phyloP scores from a whole-genome alignment of 2,888 invertebrate genomes.

The Mycalesis mineus region DNA sequence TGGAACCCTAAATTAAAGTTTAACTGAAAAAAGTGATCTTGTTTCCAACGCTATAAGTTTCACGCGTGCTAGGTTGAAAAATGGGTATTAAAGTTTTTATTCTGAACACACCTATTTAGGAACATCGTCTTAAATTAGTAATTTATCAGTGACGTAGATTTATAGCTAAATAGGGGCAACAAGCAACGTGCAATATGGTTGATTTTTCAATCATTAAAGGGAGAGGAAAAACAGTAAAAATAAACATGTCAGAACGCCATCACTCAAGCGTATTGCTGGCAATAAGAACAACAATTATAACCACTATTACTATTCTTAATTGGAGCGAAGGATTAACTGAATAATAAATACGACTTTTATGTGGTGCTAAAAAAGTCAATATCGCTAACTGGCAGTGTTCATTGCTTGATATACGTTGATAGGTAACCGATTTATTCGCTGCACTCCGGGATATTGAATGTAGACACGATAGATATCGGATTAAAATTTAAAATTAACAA shows the following conservation, averaged over 20 bases:
- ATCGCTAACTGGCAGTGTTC: constrained; percentile 35
- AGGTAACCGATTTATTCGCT: constrained; percentile 53
- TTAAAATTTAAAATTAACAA: constrained; percentile 32
- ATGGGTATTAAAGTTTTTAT: constrained; percentile 20
- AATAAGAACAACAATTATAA: constrained; percentile 60
- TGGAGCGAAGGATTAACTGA: constrained; percentile 60
- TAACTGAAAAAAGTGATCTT: neutral
- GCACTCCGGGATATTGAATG: constrained; percentile 38
- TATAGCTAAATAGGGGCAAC: constrained; percentile 4
- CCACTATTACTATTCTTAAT: constrained; percentile 59
- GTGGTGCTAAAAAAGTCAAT: constrained; percentile 46
- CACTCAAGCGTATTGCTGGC: constrained; percentile 55
- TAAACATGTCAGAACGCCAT: constrained; percentile 32
- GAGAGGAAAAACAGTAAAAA: constrained; percentile 18
- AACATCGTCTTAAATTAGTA: constrained; percentile 33
- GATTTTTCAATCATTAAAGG: constrained; percentile 17
- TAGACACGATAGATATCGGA: constrained; percentile 41
- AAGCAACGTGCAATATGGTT: constrained; percentile 13
- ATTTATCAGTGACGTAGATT: constrained; percentile 27
- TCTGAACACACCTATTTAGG: constrained; percentile 28
- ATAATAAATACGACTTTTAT: constrained; percentile 54
- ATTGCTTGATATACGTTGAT: constrained; percentile 50
- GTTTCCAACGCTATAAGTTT: constrained; percentile 12
- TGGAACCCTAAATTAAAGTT: neutral
- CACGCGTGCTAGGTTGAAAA: constrained; percentile 10